Base-by-base conservation (phyloP, 2,113 vertebrate genomes). In the Microcebus tavaratra region DNA sequence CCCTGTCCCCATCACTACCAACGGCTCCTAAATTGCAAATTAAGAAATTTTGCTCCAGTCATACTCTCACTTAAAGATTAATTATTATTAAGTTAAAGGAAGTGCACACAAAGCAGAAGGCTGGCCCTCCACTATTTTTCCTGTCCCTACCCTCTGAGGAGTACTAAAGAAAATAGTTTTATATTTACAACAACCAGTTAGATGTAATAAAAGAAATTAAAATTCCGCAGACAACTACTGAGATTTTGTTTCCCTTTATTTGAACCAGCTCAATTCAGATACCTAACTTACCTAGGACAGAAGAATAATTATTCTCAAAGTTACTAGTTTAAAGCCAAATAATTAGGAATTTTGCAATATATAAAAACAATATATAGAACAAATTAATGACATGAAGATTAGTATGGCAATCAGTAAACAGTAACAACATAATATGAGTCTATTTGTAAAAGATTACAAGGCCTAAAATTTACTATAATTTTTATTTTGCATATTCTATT, bases 311-410 rank as follows among this genome's bases (percentile, higher is more conserved):
- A 72, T 81, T 92, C 31, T 65, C 80, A 39, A 81, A 78, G 55
- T 89, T 79, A 91, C 18, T 86, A 39, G 20, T 65, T 95, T 95
- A 90, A 95, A 95, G 81, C 15, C 36, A 97, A 93, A 84, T 91
- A 80, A 90, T 36, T 87, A 76, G 34, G n/a, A 76, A 50, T 81
- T 84, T 92, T 76, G 23, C 25, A 81, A 45, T 59, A 57, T 59
- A 57, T 31, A 94, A 75, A 70, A 75, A 81, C 12, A 75, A 75
- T 68, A 34, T 50, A 36, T 85, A 23, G 86, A 90, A 76, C 21
- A 80, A 85, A 81, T 80, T n/a, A 90, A 42, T 68, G 7, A 82
- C 27, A 73, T 29, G n/a, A 96, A 92, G 7, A 18, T 92, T 13
- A 92, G 17, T 79, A 75, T 29, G 29, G 8, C 67, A 88, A 63